Evolutionary conservation across 2,113 vertebrate genomes (phyloP).

Genomic region (Sceloporus undulatus): DNA sequence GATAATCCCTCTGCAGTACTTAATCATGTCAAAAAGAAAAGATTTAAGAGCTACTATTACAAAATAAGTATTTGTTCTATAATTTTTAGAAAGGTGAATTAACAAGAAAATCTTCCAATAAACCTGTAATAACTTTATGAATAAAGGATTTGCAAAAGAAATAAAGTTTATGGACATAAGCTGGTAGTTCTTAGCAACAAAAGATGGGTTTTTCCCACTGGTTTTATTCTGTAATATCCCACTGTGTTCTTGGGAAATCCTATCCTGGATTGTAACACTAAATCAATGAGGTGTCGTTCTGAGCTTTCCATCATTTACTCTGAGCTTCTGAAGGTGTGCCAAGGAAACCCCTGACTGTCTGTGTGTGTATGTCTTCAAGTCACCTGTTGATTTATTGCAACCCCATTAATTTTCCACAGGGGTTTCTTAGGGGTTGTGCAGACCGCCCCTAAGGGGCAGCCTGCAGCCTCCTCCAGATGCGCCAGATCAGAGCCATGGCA

Average conservation of each 20-base stretch:
- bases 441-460: too few species aligned
- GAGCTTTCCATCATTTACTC: neutral
- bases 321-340: neutral
- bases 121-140: too few species aligned
- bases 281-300: neutral
- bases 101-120: neutral
- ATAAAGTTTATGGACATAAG: neutral
- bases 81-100: neutral
- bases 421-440: too few species aligned
- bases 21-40: neutral
- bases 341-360: neutral
- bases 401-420: too few species aligned
- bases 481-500: too few species aligned
- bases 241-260: neutral
- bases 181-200: neutral
- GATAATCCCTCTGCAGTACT: neutral
- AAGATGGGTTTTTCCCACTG: neutral
- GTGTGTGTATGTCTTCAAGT: too few species aligned
- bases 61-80: neutral
- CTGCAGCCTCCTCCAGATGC: too few species aligned
- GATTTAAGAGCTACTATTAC: neutral
- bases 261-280: neutral
- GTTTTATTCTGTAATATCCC: neutral
- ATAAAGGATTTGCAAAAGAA: neutral
- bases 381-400: too few species aligned